phyloP scores from a whole-genome alignment of 2,797 vertebrate species.

The Melanotaenia boesemani region DNA sequence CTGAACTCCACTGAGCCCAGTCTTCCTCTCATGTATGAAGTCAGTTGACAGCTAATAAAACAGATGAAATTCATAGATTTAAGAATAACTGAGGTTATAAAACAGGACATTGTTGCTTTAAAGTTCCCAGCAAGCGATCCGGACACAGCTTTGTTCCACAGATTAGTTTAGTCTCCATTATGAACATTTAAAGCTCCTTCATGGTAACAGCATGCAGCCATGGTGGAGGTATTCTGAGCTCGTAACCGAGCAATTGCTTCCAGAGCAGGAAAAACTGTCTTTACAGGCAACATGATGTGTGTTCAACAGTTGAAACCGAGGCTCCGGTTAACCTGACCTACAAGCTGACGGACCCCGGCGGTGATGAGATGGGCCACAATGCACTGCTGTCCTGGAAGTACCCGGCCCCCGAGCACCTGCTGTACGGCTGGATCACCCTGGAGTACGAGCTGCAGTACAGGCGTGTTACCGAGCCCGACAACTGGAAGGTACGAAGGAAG shows the following conservation, averaged over 20 bases:
- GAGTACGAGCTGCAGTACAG: conserved; percentile 83
- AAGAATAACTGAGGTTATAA: too few species aligned
- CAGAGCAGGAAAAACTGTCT: not conserved
- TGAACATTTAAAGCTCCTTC: too few species aligned
- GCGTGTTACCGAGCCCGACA: conserved; percentile 50
- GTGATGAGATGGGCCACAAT: conserved; percentile 66
- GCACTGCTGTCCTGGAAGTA: conserved; percentile 77
- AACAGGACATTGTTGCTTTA: too few species aligned
- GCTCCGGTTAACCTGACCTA: conserved; percentile 81
- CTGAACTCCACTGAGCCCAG: too few species aligned
- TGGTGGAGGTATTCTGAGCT: not conserved
- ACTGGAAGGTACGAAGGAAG: conserved; percentile 79
- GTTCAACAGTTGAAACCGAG: conserved; percentile 79
- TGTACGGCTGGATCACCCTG: conserved; percentile 84
- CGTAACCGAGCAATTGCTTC: not conserved
- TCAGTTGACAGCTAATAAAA: too few species aligned
- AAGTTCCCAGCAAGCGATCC: too few species aligned
- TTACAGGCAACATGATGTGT: not conserved
- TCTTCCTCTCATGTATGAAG: too few species aligned
- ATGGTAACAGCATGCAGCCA: not conserved
- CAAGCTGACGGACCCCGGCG: conserved; percentile 63
- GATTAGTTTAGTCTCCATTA: too few species aligned
- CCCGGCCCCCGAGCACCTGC: conserved; percentile 73
- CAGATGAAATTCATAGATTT: too few species aligned
- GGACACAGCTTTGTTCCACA: too few species aligned